A percentile compares a stretch with the other conserved stretches of the same genome.
Conservation (phyloP, 2,113 vertebrate genomes). For the Indicator indicator region DNA sequence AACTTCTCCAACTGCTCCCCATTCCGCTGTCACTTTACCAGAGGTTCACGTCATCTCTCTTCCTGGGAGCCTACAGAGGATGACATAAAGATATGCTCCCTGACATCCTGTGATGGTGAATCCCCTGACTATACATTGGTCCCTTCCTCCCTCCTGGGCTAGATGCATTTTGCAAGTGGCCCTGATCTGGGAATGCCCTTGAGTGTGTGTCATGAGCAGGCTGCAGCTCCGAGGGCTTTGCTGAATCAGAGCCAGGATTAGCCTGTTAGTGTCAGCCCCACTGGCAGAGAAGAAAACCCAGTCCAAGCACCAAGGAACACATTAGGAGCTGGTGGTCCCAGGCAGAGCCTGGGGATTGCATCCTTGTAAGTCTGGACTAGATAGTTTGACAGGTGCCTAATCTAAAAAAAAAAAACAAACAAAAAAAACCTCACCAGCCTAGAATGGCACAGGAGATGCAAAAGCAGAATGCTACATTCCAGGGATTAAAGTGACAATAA, state of each 20-base stretch:
- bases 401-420: not conserved
- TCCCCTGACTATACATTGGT: not conserved
- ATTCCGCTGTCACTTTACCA: not conserved
- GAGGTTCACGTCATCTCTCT: not conserved
- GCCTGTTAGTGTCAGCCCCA: fast-evolving
- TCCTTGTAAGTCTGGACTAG: not conserved
- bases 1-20: fast-evolving
- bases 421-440: no score
- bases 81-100: not conserved
- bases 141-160: not conserved
- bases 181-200: not conserved
- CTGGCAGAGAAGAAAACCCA: not conserved
- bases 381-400: not conserved
- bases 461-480: not conserved
- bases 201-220: not conserved
- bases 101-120: not conserved
- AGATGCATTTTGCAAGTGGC: not conserved
- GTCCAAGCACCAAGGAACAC: not conserved
- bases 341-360: not conserved
- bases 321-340: not conserved
- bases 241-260: not conserved
- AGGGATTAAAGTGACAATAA: not conserved
- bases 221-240: not conserved
- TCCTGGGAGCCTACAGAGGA: not conserved
- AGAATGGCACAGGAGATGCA: not conserved